These are phyloP conservation scores for Leucoma salicis DNA, from an alignment of 2,888 invertebrate species.

Conservation along the genomic window DNA sequence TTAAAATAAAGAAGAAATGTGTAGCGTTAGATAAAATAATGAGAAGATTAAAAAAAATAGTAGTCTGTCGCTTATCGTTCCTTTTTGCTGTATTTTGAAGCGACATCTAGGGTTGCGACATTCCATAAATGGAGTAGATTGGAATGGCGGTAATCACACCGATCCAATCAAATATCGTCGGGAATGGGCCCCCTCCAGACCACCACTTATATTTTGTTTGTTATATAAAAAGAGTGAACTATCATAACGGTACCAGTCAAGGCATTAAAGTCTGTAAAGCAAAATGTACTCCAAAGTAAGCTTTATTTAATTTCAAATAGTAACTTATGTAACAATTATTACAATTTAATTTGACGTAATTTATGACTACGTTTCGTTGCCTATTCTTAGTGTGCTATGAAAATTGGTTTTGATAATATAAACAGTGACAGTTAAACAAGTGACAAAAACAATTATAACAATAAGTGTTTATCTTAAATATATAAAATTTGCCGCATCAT, in stretches of 20 bases:
- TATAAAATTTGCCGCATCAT: no score
- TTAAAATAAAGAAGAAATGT: no score
- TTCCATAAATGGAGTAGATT: conserved; percentile 71
- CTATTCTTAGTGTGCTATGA: background rate
- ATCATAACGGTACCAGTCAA: conserved; percentile 71
- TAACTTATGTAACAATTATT: conserved; percentile 46
- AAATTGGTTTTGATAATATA: background rate
- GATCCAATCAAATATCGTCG: conserved; percentile 76
- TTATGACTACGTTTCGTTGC: conserved; percentile 27
- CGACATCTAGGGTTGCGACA: conserved; percentile 68
- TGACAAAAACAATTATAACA: background rate
- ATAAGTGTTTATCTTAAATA: background rate
- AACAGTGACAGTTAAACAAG: background rate
- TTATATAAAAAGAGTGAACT: conserved; percentile 78
- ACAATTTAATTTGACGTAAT: conserved; percentile 38
- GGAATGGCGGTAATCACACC: conserved; percentile 73
- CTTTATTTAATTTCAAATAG: conserved; percentile 39
- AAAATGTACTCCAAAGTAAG: conserved; percentile 81
- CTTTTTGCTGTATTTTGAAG: conserved; percentile 66
- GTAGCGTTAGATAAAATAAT: no score
- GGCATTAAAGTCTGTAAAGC: conserved; percentile 65
- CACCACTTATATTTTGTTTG: conserved; percentile 69
- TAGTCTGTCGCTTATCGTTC: no score
- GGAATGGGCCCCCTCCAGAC: conserved; percentile 70
- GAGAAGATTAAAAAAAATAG: no score